phyloP scores from a whole-genome alignment of 2,113 vertebrate genomes.

The Chlorodrepanis virens region DNA sequence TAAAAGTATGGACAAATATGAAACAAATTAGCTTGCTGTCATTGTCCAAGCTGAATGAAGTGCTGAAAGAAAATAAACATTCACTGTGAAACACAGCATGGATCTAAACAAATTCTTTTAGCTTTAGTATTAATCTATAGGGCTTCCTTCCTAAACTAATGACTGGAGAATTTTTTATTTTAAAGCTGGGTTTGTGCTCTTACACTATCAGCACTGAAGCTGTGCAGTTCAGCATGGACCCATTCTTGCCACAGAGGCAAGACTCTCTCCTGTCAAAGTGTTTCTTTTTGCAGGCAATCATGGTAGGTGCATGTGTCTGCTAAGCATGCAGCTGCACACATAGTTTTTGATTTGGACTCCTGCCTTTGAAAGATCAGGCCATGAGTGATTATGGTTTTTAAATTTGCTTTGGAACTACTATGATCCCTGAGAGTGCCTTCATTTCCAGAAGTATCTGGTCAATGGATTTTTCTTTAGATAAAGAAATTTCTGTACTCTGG shows the following conservation, averaged over 20 bases:
- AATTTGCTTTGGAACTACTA: neutral
- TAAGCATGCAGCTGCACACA: neutral
- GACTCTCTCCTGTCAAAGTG: neutral
- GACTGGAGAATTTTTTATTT: neutral
- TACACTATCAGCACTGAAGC: neutral
- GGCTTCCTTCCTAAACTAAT: neutral
- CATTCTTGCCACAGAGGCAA: neutral
- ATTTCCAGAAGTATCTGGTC: neutral
- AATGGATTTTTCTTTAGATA: neutral
- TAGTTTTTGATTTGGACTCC: neutral
- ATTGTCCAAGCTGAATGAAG: conserved; percentile 18
- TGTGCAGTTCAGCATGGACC: accelerated
- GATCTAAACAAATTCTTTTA: conserved; percentile 50
- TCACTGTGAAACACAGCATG: neutral
- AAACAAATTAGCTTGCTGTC: conserved; percentile 29
- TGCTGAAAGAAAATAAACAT: conserved; percentile 46
- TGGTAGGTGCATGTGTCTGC: neutral
- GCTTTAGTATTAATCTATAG: conserved; percentile 36
- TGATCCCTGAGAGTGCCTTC: neutral
- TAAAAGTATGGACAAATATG: neutral
- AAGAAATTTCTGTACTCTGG: neutral
- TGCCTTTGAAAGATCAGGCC: neutral
- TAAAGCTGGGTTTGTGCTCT: neutral
- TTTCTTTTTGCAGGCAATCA: neutral
- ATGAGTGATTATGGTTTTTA: neutral